phyloP scores from a whole-genome alignment of 2,888 invertebrate genomes.

The Coleophora flavipennella region DNA sequence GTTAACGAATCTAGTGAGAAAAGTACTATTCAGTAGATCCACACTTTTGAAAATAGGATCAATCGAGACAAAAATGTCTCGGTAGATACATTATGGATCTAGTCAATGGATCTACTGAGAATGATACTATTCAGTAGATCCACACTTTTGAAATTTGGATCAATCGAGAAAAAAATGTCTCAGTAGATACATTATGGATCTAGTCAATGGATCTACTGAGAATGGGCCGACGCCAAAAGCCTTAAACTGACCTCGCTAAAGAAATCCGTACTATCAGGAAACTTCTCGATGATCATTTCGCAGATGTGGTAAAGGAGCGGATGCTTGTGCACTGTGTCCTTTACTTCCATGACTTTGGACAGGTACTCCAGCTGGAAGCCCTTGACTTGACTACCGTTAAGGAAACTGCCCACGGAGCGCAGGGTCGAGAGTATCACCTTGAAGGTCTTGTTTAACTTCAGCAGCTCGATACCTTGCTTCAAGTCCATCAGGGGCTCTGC shows the following conservation, averaged over 20 bases:
- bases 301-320: slow-evolving; percentile 97
- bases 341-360: slow-evolving; percentile 97
- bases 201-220: too few species aligned
- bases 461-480: slow-evolving; percentile 94
- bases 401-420: slow-evolving; percentile 95
- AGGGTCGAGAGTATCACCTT: slow-evolving; percentile 94
- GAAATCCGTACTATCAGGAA: slow-evolving; percentile 94
- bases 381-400: slow-evolving; percentile 93
- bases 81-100: too few species aligned
- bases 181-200: too few species aligned
- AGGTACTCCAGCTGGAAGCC: slow-evolving; percentile 99
- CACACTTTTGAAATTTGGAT: too few species aligned
- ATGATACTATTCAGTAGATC: too few species aligned
- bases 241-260: slow-evolving; percentile 98
- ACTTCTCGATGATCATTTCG: slow-evolving; percentile 97
- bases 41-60: too few species aligned
- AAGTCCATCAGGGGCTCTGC: slow-evolving; percentile 99
- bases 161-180: too few species aligned
- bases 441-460: slow-evolving; percentile 94
- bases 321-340: slow-evolving; percentile 99
- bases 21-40: too few species aligned
- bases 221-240: too few species aligned
- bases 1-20: too few species aligned
- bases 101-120: too few species aligned
- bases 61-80: too few species aligned